Evolutionary conservation across 2,888 invertebrate species (phyloP).

Genomic region (Philaethria dido): DNA sequence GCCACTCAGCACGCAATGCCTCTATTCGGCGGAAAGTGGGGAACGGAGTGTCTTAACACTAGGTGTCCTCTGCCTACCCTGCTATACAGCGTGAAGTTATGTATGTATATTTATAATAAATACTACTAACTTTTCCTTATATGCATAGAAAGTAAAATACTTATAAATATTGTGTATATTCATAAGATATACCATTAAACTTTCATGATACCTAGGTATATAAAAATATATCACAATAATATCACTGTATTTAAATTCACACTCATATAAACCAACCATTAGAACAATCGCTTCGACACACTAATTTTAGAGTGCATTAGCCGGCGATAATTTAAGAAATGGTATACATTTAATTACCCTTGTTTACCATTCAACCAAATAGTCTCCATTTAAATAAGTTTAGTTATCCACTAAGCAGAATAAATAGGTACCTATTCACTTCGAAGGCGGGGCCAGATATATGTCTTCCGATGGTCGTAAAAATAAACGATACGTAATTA

Average conservation of each 20-base stretch:
- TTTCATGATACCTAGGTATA: too few relatives aligned
- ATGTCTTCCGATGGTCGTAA: constrained; percentile 62
- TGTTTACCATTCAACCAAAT: constrained; percentile 63
- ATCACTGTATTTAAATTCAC: not conserved
- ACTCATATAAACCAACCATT: constrained; percentile 56
- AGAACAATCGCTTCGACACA: constrained; percentile 53
- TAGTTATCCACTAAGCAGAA: constrained; percentile 51
- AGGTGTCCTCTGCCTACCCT: too few relatives aligned
- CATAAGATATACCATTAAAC: too few relatives aligned
- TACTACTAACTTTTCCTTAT: too few relatives aligned
- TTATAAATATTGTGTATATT: too few relatives aligned
- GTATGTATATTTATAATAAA: too few relatives aligned
- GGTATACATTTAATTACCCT: constrained; percentile 68
- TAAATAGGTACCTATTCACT: constrained; percentile 44
- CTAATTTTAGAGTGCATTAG: constrained; percentile 71
- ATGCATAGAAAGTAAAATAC: too few relatives aligned
- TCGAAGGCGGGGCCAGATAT: constrained; percentile 51
- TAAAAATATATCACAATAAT: not conserved
- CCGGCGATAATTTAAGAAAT: constrained; percentile 66
- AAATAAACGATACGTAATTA: constrained; percentile 57
- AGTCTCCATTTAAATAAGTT: constrained; percentile 60
- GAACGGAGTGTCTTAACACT: too few relatives aligned
- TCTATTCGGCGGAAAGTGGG: too few relatives aligned
- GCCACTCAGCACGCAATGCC: too few relatives aligned
- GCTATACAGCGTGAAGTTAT: too few relatives aligned